Evolutionary conservation across 2,888 invertebrate species (phyloP).

Genomic region (Luperina testacea): DNA sequence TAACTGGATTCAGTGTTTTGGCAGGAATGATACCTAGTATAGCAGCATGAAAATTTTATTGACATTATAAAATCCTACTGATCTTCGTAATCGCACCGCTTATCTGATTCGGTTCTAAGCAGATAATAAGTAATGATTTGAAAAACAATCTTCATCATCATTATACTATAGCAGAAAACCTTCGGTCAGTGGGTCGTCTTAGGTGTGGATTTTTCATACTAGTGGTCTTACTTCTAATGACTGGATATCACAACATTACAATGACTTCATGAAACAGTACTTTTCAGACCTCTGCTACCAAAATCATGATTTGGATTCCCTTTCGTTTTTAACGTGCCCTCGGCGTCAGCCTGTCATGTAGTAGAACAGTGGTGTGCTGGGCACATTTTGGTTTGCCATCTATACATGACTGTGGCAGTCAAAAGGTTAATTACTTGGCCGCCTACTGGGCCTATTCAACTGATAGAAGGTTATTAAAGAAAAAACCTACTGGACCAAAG

Average conservation of each 20-base stretch:
- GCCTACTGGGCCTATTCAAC: neutral
- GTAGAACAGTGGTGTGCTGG: too few relatives aligned
- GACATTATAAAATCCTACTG: neutral
- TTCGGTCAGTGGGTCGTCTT: too few relatives aligned
- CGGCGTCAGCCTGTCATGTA: too few relatives aligned
- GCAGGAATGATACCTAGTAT: neutral
- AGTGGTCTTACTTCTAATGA: neutral
- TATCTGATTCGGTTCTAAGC: neutral
- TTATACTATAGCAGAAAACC: neutral
- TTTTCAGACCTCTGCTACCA: neutral
- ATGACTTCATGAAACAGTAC: neutral
- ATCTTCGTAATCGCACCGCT: neutral
- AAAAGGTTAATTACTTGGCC: neutral
- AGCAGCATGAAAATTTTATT: conserved; percentile 2
- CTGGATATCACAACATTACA: neutral
- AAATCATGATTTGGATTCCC: neutral
- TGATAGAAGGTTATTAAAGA: too few relatives aligned
- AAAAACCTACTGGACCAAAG: neutral
- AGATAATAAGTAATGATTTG: neutral
- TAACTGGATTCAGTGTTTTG: neutral
- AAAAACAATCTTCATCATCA: neutral
- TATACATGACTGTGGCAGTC: too few relatives aligned
- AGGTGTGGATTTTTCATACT: too few relatives aligned
- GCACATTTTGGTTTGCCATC: too few relatives aligned
- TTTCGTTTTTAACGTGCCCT: neutral